These are phyloP conservation scores for Hypercompe scribonia DNA, from an alignment of 2,888 invertebrate species.

Conservation along the genomic window DNA sequence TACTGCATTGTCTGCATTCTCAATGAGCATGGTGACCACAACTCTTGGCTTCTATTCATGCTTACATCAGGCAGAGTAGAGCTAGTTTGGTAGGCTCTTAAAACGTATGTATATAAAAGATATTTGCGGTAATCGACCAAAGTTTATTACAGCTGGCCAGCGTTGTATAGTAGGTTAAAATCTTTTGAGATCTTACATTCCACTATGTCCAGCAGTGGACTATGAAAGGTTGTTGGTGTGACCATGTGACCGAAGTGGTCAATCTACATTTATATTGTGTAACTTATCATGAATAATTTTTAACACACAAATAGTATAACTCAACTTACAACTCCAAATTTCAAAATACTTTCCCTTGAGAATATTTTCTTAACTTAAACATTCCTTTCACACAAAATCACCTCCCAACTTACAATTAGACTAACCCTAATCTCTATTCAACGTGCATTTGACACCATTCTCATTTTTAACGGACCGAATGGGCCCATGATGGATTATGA, in stretches of 20 bases:
- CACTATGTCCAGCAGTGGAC: no score
- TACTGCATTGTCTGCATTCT: no score
- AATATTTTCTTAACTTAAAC: background rate
- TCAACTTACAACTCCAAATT: background rate
- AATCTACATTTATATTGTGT: background rate
- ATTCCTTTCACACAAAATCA: background rate
- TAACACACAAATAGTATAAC: background rate
- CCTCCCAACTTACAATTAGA: constrained; percentile 41
- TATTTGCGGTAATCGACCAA: no score
- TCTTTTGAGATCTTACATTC: no score
- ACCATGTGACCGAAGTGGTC: background rate
- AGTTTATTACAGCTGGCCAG: no score
- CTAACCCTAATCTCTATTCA: constrained; percentile 64
- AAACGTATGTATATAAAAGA: no score
- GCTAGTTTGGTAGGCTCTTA: no score
- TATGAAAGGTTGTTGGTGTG: no score
- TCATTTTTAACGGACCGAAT: constrained; percentile 51
- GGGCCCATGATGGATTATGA: constrained; percentile 73
- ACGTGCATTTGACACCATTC: constrained; percentile 59
- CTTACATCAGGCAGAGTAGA: no score
- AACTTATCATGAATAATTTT: background rate
- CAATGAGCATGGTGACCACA: no score
- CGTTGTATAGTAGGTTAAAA: no score
- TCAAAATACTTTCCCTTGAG: constrained; percentile 13
- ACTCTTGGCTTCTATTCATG: no score